phyloP scores from a whole-genome alignment of 2,113 vertebrate genomes.

The Chascanopsetta lugubris region DNA sequence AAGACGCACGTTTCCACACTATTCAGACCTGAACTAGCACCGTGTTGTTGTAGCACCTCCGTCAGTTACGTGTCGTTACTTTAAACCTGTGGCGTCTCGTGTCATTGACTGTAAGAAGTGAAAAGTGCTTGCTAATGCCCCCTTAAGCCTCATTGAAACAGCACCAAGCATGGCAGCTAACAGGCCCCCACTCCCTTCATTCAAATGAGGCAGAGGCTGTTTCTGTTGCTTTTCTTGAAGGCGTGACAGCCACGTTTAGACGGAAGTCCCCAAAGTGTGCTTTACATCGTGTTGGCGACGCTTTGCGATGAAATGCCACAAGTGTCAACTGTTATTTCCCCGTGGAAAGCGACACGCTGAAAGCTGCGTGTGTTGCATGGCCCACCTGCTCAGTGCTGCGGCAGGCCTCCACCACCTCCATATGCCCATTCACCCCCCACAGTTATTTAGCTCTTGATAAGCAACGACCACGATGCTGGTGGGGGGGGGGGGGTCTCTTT shows the following conservation, averaged over 20 bases:
- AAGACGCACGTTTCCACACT: not conserved
- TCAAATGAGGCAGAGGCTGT: conserved; percentile 55
- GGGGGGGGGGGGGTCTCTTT: not conserved
- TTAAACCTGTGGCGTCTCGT: conserved; percentile 17
- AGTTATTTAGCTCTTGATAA: too few relatives aligned
- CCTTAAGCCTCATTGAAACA: conserved; percentile 73
- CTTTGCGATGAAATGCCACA: not conserved
- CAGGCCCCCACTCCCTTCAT: conserved; percentile 71
- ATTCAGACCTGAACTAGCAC: not conserved
- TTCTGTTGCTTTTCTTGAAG: not conserved
- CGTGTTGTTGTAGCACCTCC: too few relatives aligned
- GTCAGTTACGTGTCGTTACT: not conserved
- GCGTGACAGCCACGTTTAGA: not conserved
- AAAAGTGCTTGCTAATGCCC: conserved; percentile 78
- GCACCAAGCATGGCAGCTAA: conserved; percentile 72
- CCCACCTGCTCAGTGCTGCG: conserved; percentile 71
- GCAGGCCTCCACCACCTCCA: conserved; percentile 71
- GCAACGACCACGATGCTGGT: too few relatives aligned
- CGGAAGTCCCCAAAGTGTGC: not conserved
- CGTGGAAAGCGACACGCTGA: conserved; percentile 43
- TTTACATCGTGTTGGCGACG: not conserved
- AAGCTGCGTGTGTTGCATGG: conserved; percentile 76
- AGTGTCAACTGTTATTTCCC: conserved; percentile 40
- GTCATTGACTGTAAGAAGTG: conserved; percentile 63
- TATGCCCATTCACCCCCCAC: too few relatives aligned